A percentile compares a stretch with the other conserved stretches of the same genome.
These are phyloP conservation scores for Laterallus jamaicensis DNA, from an alignment of 2,113 vertebrate species.

Conservation along the genomic window DNA sequence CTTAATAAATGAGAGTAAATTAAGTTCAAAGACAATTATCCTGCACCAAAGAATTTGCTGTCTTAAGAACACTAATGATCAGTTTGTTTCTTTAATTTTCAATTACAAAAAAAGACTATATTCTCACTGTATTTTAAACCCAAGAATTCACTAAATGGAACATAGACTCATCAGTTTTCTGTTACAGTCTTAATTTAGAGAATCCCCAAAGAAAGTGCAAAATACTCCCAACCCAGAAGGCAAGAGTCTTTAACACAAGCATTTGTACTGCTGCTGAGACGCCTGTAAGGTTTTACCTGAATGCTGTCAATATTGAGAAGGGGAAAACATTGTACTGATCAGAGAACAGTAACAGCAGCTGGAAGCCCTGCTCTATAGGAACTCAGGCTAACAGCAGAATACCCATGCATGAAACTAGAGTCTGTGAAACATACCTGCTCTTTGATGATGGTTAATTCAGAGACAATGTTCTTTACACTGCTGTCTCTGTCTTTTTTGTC, in stretches of 20 bases:
- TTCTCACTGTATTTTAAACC: neutral
- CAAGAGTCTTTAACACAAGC: neutral
- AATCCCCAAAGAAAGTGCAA: neutral
- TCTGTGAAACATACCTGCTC: constrained; percentile 78
- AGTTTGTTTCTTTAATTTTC: neutral
- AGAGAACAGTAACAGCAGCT: neutral
- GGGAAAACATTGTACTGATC: neutral
- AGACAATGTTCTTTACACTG: constrained; percentile 88
- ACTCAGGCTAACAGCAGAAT: neutral
- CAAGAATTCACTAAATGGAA: neutral
- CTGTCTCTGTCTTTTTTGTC: constrained; percentile 88
- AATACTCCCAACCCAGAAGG: neutral
- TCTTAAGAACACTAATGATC: neutral
- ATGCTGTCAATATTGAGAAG: neutral
- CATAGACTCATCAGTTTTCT: neutral
- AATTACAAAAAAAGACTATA: neutral
- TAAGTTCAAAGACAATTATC: neutral
- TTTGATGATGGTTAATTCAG: constrained; percentile 88
- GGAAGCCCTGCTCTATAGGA: neutral
- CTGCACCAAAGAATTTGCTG: neutral
- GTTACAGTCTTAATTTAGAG: neutral
- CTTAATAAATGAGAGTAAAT: neutral
- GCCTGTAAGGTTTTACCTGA: neutral
- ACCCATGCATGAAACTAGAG: neutral
- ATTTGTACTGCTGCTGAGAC: neutral